Percentiles rank a stretch among this genome's conserved stretches.
phyloP scores from a whole-genome alignment of 2,888 invertebrate genomes.

The Oligia strigilis region DNA sequence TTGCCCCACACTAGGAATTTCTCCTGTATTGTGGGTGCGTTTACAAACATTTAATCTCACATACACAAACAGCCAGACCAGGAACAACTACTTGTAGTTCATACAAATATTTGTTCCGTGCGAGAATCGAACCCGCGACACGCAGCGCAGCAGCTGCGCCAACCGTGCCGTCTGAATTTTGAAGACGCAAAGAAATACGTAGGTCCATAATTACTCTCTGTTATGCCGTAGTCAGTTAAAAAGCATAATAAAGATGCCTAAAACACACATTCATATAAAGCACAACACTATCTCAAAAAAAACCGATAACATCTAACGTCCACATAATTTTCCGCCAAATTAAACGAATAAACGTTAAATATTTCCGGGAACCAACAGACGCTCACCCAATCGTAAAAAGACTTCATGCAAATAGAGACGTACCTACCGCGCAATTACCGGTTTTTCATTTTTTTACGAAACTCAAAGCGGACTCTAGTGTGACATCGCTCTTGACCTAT shows the following conservation, averaged over 20 bases:
- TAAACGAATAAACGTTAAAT: slow-evolving; percentile 40
- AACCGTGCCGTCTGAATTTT: too few species aligned
- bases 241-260: neutral
- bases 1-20: too few species aligned
- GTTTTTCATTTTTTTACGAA: slow-evolving; percentile 41
- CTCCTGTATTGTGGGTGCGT: too few species aligned
- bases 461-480: slow-evolving; percentile 44
- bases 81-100: too few species aligned
- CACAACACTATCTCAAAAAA: neutral
- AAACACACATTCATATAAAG: neutral
- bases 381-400: slow-evolving; percentile 44
- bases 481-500: slow-evolving; percentile 58
- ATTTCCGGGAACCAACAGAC: slow-evolving; percentile 26
- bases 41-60: too few species aligned
- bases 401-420: slow-evolving; percentile 44
- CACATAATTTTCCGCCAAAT: slow-evolving; percentile 26
- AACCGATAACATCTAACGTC: neutral
- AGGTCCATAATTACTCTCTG: neutral
- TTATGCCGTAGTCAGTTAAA: neutral
- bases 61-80: too few species aligned
- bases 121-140: too few species aligned
- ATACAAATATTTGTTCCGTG: too few species aligned
- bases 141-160: too few species aligned
- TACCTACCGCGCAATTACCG: slow-evolving; percentile 44
- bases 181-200: neutral